Evolutionary conservation across 2,888 invertebrate genomes (phyloP), one percentile per base, ranked within the genome.

Genomic region (Itoplectis maculator): DNA sequence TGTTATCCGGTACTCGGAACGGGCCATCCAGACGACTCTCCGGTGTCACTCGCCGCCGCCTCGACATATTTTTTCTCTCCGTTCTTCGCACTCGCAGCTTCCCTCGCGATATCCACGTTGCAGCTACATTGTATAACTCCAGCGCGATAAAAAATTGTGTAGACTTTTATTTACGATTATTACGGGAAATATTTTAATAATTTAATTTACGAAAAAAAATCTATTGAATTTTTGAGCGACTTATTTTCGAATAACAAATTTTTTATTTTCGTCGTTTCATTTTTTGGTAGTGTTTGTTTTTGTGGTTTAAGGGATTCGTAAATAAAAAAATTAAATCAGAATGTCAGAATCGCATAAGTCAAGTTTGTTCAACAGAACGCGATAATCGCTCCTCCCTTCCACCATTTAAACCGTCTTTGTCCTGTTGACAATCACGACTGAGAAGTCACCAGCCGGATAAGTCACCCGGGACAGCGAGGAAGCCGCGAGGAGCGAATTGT

Each of bases 1-100:
- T 68, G 75, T 51, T 13, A 70, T 82, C 82, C 79, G 82, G 79
- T 79, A 72, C 79, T 76, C 56, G 78, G 29, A 78, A 78, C 77
- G 63, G 73, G 59, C 18, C 73, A 74, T 65, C 49, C 47, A 59
- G 56, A 45, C 65, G 66, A 77, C 54, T 63, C 77, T 82, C 78
- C 13, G 83, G 77, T 74, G 74, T 81, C 82, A 70, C 82, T 74
- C 54, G 69, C 18, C 74, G 66, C 56, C 65, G 59, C 65, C 74
- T 74, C 65, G 40, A 69, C 54, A 69, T 70, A 74, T 49, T 69
- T 75, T 70, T 45, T 47, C 29, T 45, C 78, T 29, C 29, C 29
- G 5, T 13, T n/a, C 51, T 11, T 68, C 18, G 42, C 63, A 11
- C 35, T 37, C 42, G 35, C 13, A 42, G 65, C 49, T 74, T 61